A percentile compares a stretch with the other conserved stretches of the same genome.
Conservation (phyloP, 2,888 invertebrate species). For the Drosophila nigritarsus region DNA sequence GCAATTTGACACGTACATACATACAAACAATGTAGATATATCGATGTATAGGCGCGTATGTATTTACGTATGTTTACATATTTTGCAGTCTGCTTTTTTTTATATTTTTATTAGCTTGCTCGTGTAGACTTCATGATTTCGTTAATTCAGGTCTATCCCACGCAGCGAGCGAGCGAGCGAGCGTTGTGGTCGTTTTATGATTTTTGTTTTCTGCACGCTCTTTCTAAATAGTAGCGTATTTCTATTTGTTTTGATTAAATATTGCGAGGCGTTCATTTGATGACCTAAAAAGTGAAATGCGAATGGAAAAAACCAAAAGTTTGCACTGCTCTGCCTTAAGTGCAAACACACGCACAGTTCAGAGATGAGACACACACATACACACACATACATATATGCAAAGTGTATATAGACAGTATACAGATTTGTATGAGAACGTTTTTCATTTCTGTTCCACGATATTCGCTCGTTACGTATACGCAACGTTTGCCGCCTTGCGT, state of each 20-base stretch:
- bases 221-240: slow-evolving; percentile 66
- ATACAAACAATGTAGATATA: not conserved
- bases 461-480: slow-evolving; percentile 71
- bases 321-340: slow-evolving; percentile 32
- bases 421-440: slow-evolving; percentile 17
- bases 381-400: not conserved
- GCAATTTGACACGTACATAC: slow-evolving; percentile 4
- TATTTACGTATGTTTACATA: slow-evolving; percentile 18
- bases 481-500: slow-evolving; percentile 56
- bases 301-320: slow-evolving; percentile 64
- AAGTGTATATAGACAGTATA: not conserved
- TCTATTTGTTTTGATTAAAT: slow-evolving; percentile 30
- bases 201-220: slow-evolving; percentile 62
- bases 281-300: slow-evolving; percentile 62
- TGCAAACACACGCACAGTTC: slow-evolving; percentile 28
- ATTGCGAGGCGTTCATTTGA: slow-evolving; percentile 21
- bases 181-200: slow-evolving; percentile 16
- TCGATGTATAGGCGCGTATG: not conserved
- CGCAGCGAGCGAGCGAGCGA: slow-evolving; percentile 18
- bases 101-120: slow-evolving; percentile 20
- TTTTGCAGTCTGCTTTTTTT: slow-evolving; percentile 32
- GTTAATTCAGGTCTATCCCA: slow-evolving; percentile 56
- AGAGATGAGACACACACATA: slow-evolving; percentile 6
- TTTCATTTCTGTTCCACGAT: slow-evolving; percentile 34
- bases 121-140: slow-evolving; percentile 39